Conservation (phyloP, 2,888 invertebrate species). For the Drosophila ustulata region DNA sequence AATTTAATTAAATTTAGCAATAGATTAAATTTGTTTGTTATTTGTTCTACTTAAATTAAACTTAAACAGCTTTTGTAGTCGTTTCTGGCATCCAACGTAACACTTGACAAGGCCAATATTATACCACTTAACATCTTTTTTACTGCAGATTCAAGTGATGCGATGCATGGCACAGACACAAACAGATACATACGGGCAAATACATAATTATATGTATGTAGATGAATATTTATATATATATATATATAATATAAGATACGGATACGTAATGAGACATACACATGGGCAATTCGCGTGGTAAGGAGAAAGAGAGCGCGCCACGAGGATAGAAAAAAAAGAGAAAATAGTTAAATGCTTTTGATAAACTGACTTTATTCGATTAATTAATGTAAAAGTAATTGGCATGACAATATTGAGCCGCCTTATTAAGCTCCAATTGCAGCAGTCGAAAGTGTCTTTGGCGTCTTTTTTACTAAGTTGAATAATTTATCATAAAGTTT, state of each 20-base stretch:
- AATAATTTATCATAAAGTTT: neutral
- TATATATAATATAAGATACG: constrained; percentile 11
- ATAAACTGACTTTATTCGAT: constrained; percentile 50
- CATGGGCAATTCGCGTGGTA: constrained; percentile 55
- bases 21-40: constrained; percentile 76
- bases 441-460: constrained; percentile 25
- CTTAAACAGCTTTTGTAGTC: constrained; percentile 85
- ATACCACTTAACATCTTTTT: constrained; percentile 85
- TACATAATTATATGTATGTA: constrained; percentile 23
- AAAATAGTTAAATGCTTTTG: constrained; percentile 74
- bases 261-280: constrained; percentile 43
- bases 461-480: no score
- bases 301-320: constrained; percentile 69
- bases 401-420: constrained; percentile 28
- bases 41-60: constrained; percentile 82
- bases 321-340: constrained; percentile 77
- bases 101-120: constrained; percentile 85
- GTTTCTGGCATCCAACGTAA: constrained; percentile 85
- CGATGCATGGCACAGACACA: constrained; percentile 11
- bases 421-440: constrained; percentile 19
- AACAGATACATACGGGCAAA: constrained; percentile 17
- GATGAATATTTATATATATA: constrained; percentile 11
- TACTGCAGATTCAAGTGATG: constrained; percentile 66
- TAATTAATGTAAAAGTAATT: constrained; percentile 35
- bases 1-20: constrained; percentile 69